These are phyloP conservation scores for Oceanodroma leucorhoa DNA, from an alignment of 2,797 vertebrate species.

Conservation along the genomic window DNA sequence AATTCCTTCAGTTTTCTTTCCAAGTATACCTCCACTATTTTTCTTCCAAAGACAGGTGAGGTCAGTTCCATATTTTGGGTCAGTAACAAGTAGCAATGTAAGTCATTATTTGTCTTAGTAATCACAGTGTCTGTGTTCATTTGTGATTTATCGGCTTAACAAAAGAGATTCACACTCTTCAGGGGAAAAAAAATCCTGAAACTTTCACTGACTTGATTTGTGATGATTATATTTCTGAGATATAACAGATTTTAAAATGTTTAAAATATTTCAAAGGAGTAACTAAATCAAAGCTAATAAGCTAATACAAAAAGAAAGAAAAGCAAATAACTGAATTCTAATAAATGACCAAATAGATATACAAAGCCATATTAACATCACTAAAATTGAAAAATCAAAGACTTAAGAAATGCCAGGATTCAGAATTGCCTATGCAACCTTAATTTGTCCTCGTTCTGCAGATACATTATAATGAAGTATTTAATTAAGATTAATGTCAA, in stretches of 20 bases:
- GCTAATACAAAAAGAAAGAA: background rate
- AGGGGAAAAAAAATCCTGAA: background rate
- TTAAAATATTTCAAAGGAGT: constrained; percentile 3
- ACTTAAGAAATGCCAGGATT: constrained; percentile 3
- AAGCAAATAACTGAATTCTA: background rate
- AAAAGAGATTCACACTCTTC: background rate
- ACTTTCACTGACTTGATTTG: background rate
- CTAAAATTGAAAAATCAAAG: background rate
- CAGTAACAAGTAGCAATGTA: background rate
- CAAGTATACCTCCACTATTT: background rate
- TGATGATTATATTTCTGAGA: background rate
- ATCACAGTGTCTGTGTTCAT: background rate
- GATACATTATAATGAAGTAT: constrained; percentile 51
- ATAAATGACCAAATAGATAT: background rate
- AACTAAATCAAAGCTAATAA: background rate
- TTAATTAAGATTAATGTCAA: constrained; percentile 65
- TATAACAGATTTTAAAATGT: background rate
- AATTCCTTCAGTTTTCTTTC: background rate
- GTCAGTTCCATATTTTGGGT: background rate
- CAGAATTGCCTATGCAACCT: constrained; percentile 12
- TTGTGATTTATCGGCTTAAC: constrained; percentile 7
- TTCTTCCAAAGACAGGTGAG: background rate
- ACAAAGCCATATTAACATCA: background rate
- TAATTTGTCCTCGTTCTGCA: constrained; percentile 23
- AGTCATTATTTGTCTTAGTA: background rate